Evolutionary conservation across 2,113 vertebrate genomes (phyloP).

Genomic region (Cyanoderma ruficeps): DNA sequence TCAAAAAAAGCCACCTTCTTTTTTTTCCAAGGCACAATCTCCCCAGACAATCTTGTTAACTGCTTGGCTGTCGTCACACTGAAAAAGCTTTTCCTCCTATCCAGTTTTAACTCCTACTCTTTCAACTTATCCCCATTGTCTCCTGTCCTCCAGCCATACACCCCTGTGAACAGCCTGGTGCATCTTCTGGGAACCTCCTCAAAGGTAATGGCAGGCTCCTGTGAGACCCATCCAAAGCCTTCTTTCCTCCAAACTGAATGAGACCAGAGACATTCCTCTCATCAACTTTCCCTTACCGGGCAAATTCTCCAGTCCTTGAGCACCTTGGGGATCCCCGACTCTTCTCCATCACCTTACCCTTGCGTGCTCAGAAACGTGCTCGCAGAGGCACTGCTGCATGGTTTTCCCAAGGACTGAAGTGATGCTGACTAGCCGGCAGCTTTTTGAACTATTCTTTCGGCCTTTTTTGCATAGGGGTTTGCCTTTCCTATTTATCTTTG

Average conservation of each 20-base stretch:
- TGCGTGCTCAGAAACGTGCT: fast-evolving
- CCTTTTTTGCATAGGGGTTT: fast-evolving
- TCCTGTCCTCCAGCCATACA: neutral
- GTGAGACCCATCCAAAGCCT: neutral
- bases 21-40: neutral
- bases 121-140: neutral
- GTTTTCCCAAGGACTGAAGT: neutral
- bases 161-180: neutral
- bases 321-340: neutral
- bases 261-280: neutral
- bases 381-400: neutral
- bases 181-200: neutral
- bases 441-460: neutral
- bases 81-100: neutral
- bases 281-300: fast-evolving
- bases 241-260: neutral
- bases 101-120: neutral
- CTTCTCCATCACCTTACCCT: neutral
- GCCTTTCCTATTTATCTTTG: neutral
- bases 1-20: neutral
- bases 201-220: neutral
- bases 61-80: neutral
- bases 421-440: neutral
- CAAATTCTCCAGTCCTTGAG: neutral
- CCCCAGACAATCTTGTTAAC: neutral